phyloP scores from a whole-genome alignment of 2,113 vertebrate genomes.

The Gopherus evgoodei region DNA sequence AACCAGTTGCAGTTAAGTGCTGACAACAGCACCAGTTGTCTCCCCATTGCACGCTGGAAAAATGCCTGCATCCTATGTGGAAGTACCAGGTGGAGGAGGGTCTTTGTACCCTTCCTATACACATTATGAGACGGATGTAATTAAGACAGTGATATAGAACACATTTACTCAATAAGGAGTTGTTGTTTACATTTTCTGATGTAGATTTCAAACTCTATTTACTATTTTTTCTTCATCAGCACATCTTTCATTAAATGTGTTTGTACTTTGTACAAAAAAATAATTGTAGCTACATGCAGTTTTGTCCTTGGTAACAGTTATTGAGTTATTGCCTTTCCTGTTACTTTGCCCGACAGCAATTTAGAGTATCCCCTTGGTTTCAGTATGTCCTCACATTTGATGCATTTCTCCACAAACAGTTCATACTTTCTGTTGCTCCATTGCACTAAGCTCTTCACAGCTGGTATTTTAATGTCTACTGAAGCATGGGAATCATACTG shows the following conservation, averaged over 20 bases:
- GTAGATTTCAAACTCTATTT: not conserved
- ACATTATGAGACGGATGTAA: not conserved
- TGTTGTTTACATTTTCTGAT: not conserved
- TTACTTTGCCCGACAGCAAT: no score
- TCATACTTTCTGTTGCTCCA: slow-evolving; percentile 15
- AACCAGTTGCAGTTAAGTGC: not conserved
- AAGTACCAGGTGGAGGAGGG: not conserved
- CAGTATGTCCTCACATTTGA: slow-evolving; percentile 37
- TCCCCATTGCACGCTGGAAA: not conserved
- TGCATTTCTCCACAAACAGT: slow-evolving; percentile 37
- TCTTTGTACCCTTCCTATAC: not conserved
- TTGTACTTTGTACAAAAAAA: not conserved
- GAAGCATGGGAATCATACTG: not conserved
- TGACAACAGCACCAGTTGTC: not conserved
- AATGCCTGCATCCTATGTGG: not conserved
- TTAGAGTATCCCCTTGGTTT: not conserved
- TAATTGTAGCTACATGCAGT: not conserved
- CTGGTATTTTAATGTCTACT: slow-evolving; percentile 6
- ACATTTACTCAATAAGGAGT: not conserved
- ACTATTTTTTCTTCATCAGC: not conserved
- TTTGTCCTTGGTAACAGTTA: not conserved
- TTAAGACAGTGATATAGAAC: not conserved
- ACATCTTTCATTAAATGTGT: slow-evolving; percentile 21
- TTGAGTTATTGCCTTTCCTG: slow-evolving; percentile 52
- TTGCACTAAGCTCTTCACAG: slow-evolving; percentile 8